These are phyloP conservation scores for Gortyna flavago DNA, from an alignment of 2,888 invertebrate genomes.

Conservation along the genomic window DNA sequence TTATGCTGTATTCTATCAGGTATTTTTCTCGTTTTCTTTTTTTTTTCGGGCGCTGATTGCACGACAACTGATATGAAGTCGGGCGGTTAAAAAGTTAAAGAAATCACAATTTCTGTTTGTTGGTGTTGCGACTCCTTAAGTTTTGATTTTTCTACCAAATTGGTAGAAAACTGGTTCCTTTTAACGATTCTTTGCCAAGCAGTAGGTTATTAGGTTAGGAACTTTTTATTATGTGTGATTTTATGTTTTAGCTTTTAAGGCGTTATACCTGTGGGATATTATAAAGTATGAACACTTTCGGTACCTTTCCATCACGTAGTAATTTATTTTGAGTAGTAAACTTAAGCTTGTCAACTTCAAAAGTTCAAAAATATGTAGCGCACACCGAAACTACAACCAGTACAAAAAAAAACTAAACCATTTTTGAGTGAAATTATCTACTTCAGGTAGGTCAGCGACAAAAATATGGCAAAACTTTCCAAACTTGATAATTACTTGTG, in stretches of 20 bases:
- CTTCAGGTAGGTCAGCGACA: background rate
- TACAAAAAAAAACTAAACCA: background rate
- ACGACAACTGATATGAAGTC: too few species aligned
- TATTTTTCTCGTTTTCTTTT: too few species aligned
- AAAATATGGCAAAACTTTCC: background rate
- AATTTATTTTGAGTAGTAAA: constrained; percentile 59
- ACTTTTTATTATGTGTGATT: constrained; percentile 10
- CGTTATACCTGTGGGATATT: constrained; percentile 27
- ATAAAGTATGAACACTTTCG: constrained; percentile 8
- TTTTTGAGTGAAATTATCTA: background rate
- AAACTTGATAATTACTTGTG: background rate
- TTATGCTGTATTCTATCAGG: too few species aligned
- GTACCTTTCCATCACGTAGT: constrained; percentile 46
- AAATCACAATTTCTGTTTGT: background rate
- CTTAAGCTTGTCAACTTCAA: constrained; percentile 38
- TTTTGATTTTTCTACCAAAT: background rate
- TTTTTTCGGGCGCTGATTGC: too few species aligned
- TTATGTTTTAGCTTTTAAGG: constrained; percentile 5
- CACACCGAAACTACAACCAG: constrained; percentile 11
- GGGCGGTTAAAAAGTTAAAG: too few species aligned
- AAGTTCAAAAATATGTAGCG: background rate
- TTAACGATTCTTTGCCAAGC: constrained; percentile 3
- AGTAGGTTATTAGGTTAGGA: constrained; percentile 25
- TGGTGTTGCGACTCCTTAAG: too few species aligned
- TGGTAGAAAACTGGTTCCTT: background rate